A percentile compares a stretch with the other conserved stretches of the same genome.
Evolutionary conservation across 2,797 vertebrate species (phyloP).

Genomic region (Hylomyscus alleni): DNA sequence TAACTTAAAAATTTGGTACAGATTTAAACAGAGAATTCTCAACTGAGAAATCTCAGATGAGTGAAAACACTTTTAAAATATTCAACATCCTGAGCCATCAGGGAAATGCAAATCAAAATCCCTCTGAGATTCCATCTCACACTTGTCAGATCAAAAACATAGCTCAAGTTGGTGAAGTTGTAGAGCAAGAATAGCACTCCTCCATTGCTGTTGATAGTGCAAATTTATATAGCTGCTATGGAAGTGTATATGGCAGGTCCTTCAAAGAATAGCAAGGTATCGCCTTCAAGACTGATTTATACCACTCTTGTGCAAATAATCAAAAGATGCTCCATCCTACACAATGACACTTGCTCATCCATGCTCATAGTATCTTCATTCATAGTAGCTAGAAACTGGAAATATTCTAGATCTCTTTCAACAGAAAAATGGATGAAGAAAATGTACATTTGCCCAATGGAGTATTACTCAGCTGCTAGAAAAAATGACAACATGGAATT

Average conservation of each 20-base stretch:
- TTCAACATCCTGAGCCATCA: not conserved
- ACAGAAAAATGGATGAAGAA: not conserved
- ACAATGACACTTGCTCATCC: not conserved
- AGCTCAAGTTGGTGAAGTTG: not conserved
- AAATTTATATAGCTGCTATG: not conserved
- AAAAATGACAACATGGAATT: not conserved
- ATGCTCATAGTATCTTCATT: not conserved
- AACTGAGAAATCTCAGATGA: not conserved
- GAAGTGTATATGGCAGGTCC: not conserved
- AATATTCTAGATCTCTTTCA: not conserved
- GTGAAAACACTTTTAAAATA: not conserved
- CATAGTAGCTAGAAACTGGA: not conserved
- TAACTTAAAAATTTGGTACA: not conserved
- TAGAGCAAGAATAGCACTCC: not conserved
- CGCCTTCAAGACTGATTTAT: not conserved
- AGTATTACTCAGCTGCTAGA: not conserved
- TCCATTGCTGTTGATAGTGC: not conserved
- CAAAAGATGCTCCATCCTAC: not conserved
- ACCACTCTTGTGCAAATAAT: not conserved
- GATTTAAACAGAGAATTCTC: not conserved
- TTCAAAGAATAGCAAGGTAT: not conserved
- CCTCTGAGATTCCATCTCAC: not conserved
- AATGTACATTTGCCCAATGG: not conserved
- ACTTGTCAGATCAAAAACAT: not conserved
- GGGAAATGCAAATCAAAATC: not conserved